phyloP scores from a whole-genome alignment of 2,797 vertebrate species.

The Protosalanx chinensis region DNA sequence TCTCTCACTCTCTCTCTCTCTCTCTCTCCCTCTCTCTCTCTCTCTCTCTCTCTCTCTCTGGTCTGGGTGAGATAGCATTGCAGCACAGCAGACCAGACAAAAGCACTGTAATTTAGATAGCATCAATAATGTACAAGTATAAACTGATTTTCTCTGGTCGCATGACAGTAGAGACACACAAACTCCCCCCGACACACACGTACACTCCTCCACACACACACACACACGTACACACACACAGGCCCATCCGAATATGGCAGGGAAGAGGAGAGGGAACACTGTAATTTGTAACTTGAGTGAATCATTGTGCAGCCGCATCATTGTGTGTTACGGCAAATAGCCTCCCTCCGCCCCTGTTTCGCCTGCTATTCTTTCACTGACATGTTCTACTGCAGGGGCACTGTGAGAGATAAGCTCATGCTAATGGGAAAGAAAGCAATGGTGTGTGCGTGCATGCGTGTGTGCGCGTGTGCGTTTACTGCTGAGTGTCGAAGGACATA shows the following conservation, averaged over 20 bases:
- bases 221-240: constrained; percentile 3
- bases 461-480: not conserved
- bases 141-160: constrained; percentile 23
- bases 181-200: not conserved
- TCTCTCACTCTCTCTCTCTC: no score
- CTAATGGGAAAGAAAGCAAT: constrained; percentile 2
- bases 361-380: constrained; percentile 5
- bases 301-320: constrained; percentile 21
- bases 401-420: constrained; percentile 7
- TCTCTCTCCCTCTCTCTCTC: no score
- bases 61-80: not conserved
- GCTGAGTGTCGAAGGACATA: not conserved
- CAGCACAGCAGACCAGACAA: constrained; percentile 21
- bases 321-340: constrained; percentile 31
- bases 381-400: constrained; percentile 15
- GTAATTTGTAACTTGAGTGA: constrained; percentile 41
- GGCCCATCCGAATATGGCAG: not conserved
- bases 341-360: constrained; percentile 21
- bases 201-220: no score
- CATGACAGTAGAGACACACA: not conserved
- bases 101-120: constrained; percentile 42
- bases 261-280: constrained; percentile 16
- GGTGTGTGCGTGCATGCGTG: not conserved
- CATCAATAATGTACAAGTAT: constrained; percentile 45
- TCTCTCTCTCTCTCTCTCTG: not conserved